Base-by-base conservation (phyloP, 2,113 vertebrate species). In the Python bivittatus region DNA sequence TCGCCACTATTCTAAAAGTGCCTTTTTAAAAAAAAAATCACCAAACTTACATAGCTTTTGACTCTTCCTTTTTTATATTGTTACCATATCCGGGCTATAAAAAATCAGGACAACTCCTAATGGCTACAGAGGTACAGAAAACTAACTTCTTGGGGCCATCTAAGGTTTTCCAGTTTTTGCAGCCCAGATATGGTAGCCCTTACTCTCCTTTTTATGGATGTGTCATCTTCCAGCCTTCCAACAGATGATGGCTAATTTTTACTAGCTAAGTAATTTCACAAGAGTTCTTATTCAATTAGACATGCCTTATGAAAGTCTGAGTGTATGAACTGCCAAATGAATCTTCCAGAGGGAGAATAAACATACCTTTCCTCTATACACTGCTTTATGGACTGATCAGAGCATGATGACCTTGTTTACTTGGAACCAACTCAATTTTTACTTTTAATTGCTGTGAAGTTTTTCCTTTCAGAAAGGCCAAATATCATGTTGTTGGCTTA, bases 321-420 rank as follows among this genome's bases (percentile, higher is more conserved):
- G 10, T 86, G 29, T 58, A 72, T 61, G 29, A 61, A 42, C 5
- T 25, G 17, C 1, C 48, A 88, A 79, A 68, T 54, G 23, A 54
- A 68, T 68, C 17, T 1, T 91, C 38, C 3, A 13, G 20, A 22
- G 29, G 29, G 17, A 88, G 27, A 88, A 88, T 83, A 83, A n/a
- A 13, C 11, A 85, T 6, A 20, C 4, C 79, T 53, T 56, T 85
- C 56, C 20, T 29, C 1, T 38, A 79, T 48, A 25, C 22, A 54
- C 10, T 53, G 68, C 52, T 88, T 88, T 33, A 52, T 9, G 25
- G 54, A n/a, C 6, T 15, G 33, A 83, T 52, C 68, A 84, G 91
- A 92, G 22, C 68, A 84, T 15, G 11, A 56, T 88, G 64, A 83
- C 54, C 42, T 88, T 84, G 17, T 83, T 92, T 83, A 92, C 27